phyloP scores from a whole-genome alignment of 1,140 invertebrate genomes.

The Eupeodes corollae region DNA sequence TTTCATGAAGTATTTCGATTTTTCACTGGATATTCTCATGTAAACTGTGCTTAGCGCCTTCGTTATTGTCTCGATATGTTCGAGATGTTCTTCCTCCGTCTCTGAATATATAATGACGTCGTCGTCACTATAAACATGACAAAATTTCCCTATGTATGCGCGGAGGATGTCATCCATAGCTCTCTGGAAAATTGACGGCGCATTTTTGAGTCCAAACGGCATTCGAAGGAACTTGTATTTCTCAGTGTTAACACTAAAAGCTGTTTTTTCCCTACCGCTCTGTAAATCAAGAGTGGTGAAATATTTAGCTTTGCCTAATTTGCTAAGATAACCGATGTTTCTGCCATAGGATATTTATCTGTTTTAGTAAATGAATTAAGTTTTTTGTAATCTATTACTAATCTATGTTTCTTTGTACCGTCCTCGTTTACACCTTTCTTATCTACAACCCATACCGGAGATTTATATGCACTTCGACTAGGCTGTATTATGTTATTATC shows the following conservation, averaged over 20 bases:
- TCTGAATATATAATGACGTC: conserved; percentile 33
- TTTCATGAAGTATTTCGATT: conserved; percentile 33
- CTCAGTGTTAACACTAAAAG: conserved; percentile 28
- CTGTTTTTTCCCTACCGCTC: conserved; percentile 20
- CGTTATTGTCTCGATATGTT: conserved; percentile 2
- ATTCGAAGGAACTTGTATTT: conserved; percentile 28
- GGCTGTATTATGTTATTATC: too few relatives aligned
- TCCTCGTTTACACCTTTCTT: too few relatives aligned
- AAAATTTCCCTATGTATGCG: conserved; percentile 15
- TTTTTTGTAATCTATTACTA: too few relatives aligned
- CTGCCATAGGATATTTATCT: conserved; percentile 40
- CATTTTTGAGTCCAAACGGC: conserved; percentile 28
- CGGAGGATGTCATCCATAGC: conserved; percentile 23
- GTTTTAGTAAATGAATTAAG: too few relatives aligned
- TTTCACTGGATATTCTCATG: conserved; percentile 37
- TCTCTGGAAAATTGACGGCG: conserved; percentile 37
- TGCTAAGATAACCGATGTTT: conserved; percentile 37
- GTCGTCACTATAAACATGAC: conserved; percentile 31
- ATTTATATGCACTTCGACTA: too few relatives aligned
- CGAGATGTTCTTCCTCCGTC: conserved; percentile 23
- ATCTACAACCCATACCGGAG: too few relatives aligned
- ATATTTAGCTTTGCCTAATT: conserved; percentile 19
- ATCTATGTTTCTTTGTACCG: too few relatives aligned
- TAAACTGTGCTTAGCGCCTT: conserved; percentile 21
- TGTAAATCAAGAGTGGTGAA: conserved; percentile 3